These are phyloP conservation scores for Apis dorsata DNA, from an alignment of 1,140 invertebrate species.

Conservation along the genomic window DNA sequence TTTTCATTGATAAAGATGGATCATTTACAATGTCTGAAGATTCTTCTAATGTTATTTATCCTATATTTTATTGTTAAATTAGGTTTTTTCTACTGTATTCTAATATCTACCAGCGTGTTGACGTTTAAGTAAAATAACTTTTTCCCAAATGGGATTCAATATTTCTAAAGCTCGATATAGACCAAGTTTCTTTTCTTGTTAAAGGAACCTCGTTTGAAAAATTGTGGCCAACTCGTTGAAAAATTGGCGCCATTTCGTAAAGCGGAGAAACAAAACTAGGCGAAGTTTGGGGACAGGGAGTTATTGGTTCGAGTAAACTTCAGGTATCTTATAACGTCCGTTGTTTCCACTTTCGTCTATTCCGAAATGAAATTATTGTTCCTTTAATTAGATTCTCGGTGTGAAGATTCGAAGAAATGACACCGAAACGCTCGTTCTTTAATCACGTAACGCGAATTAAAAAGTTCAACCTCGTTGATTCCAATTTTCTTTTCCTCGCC, in stretches of 20 bases:
- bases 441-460: slow-evolving; percentile 24
- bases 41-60: too few relatives aligned
- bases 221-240: not conserved
- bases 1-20: too few relatives aligned
- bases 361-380: not conserved
- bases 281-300: not conserved
- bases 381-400: not conserved
- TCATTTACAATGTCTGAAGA: too few relatives aligned
- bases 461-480: slow-evolving; percentile 19
- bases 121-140: too few relatives aligned
- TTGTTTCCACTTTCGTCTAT: not conserved
- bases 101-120: too few relatives aligned
- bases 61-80: too few relatives aligned
- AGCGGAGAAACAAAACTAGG: not conserved
- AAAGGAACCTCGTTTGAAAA: not conserved
- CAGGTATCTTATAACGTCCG: not conserved
- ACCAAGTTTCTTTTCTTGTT: not conserved
- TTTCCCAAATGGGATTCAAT: too few relatives aligned
- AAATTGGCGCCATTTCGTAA: not conserved
- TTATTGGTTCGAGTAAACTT: not conserved
- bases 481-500: not conserved
- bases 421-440: slow-evolving; percentile 1
- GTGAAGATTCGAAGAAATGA: not conserved
- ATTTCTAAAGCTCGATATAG: too few relatives aligned
- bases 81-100: too few relatives aligned